Evolutionary conservation across 2,888 invertebrate genomes (phyloP).

Genomic region (Drosophila macrospina): DNA sequence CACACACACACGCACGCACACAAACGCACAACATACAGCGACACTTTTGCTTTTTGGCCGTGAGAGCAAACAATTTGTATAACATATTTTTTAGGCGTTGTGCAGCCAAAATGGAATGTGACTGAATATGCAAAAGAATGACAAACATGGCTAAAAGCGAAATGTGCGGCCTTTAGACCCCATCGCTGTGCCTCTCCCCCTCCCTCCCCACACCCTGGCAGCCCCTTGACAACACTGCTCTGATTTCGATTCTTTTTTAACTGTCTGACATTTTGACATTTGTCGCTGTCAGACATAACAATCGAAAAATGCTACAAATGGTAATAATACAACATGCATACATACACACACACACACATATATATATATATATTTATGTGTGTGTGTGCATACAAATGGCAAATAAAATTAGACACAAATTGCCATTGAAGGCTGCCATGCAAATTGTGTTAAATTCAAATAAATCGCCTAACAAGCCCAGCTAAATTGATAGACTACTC

Average conservation of each 20-base stretch:
- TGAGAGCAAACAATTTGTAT: constrained; percentile 37
- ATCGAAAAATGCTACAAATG: constrained; percentile 67
- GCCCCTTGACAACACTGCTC: constrained; percentile 17
- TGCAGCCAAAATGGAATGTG: constrained; percentile 29
- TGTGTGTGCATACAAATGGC: constrained; percentile 31
- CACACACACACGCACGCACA: not conserved
- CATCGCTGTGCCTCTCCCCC: not conserved
- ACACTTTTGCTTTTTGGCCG: constrained; percentile 58
- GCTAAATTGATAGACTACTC: constrained; percentile 34
- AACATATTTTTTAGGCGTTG: constrained; percentile 66
- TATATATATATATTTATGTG: not conserved
- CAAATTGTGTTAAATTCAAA: constrained; percentile 63
- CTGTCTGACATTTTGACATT: constrained; percentile 72
- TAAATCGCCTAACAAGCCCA: constrained; percentile 56
- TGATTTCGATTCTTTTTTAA: constrained; percentile 39
- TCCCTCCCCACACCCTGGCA: not conserved
- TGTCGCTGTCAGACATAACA: constrained; percentile 75
- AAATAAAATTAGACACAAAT: constrained; percentile 66
- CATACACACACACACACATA: constrained; percentile 11
- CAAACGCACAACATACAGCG: not conserved
- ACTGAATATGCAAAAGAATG: constrained; percentile 20
- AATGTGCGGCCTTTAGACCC: constrained; percentile 14
- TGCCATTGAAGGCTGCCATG: constrained; percentile 40
- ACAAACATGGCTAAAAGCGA: constrained; percentile 31
- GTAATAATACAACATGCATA: constrained; percentile 52